These are phyloP conservation scores for Mastomys coucha DNA, from an alignment of 2,113 vertebrate genomes.

Conservation along the genomic window DNA sequence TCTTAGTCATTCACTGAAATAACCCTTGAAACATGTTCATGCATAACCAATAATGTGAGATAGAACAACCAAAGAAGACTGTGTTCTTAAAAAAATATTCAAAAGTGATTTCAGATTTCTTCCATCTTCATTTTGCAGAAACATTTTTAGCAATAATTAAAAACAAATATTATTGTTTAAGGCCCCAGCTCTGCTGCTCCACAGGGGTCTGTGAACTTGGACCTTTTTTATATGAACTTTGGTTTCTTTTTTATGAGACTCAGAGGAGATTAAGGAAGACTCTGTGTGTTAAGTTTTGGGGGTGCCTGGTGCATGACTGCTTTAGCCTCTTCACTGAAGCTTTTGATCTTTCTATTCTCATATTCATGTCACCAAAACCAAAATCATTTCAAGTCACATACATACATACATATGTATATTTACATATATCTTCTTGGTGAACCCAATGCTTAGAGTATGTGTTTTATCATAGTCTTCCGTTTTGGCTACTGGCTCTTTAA, in stretches of 20 bases:
- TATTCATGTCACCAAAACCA: not conserved
- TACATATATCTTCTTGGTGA: not conserved
- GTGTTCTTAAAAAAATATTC: not conserved
- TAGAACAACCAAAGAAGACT: not conserved
- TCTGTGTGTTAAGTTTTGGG: not conserved
- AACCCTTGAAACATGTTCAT: not conserved
- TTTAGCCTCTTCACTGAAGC: not conserved
- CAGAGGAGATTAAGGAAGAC: not conserved
- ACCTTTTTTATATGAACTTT: not conserved
- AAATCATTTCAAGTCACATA: not conserved
- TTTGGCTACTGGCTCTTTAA: not conserved
- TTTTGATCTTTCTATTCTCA: not conserved
- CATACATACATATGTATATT: not conserved
- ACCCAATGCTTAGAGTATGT: not conserved
- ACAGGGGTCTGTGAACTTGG: not conserved
- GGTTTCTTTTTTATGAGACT: not conserved
- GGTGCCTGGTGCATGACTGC: not conserved
- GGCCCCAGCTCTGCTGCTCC: not conserved
- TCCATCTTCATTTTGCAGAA: not conserved
- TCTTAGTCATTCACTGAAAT: not conserved
- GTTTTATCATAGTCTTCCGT: not conserved
- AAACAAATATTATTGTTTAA: not conserved
- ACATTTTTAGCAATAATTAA: not conserved
- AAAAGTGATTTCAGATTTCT: slow-evolving; percentile 18
- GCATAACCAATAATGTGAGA: not conserved